Evolutionary conservation across 2,113 vertebrate genomes (phyloP).

Genomic region (Grallaria varia): DNA sequence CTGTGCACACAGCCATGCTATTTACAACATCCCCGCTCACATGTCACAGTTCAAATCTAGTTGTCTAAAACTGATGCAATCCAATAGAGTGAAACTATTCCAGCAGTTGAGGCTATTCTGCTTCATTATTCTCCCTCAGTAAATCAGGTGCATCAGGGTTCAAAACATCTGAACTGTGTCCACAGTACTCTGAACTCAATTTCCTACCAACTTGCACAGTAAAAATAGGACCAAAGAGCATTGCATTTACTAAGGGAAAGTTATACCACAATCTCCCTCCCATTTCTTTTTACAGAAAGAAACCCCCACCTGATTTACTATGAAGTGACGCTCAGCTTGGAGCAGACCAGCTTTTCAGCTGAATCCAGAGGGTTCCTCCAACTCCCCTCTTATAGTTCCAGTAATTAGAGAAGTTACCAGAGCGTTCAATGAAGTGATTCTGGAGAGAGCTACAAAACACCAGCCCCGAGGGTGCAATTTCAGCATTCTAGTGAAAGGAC

Average conservation of each 20-base stretch:
- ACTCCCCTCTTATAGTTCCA: neutral
- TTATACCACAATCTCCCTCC: neutral
- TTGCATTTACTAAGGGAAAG: neutral
- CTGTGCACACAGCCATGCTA: neutral
- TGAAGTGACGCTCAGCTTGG: neutral
- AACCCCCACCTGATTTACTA: neutral
- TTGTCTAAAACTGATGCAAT: constrained; percentile 69
- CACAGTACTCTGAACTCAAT: constrained; percentile 71
- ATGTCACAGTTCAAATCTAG: constrained; percentile 66
- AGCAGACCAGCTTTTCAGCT: neutral
- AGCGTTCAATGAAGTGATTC: neutral
- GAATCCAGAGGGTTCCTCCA: neutral
- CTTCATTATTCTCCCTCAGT: constrained; percentile 69
- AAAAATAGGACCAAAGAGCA: neutral
- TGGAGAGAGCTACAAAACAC: neutral
- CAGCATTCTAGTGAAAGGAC: neutral
- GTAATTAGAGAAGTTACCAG: neutral
- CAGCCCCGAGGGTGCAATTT: neutral
- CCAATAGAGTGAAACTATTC: constrained; percentile 69
- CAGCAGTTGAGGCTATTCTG: constrained; percentile 17
- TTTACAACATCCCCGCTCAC: constrained; percentile 32
- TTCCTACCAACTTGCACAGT: constrained; percentile 54
- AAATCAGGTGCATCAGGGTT: constrained; percentile 59
- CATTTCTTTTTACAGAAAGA: neutral
- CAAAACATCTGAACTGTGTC: constrained; percentile 74